Conservation (phyloP, 2,797 vertebrate species). For the Apogon hyalosoma region DNA sequence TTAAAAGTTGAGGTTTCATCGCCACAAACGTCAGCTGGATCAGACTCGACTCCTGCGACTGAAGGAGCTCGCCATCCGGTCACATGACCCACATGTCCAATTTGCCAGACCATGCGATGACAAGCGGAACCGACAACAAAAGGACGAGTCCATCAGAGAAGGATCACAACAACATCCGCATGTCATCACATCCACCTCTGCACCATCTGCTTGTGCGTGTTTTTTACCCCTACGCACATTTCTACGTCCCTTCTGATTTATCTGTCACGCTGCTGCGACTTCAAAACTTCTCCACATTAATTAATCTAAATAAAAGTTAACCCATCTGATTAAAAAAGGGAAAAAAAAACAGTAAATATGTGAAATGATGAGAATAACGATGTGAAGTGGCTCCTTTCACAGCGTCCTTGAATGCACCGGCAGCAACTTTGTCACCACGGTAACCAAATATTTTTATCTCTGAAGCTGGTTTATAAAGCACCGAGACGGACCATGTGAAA, state of each 20-base stretch:
- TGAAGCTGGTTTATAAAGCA: too few relatives aligned
- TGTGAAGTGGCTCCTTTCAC: background rate
- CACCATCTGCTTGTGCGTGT: too few relatives aligned
- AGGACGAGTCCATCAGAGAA: background rate
- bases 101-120: constrained; percentile 16
- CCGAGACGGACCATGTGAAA: too few relatives aligned
- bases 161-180: constrained; percentile 2
- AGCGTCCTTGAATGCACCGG: constrained; percentile 11
- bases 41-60: background rate
- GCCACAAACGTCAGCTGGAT: constrained; percentile 15
- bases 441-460: too few relatives aligned
- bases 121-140: constrained; percentile 6
- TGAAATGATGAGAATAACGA: background rate
- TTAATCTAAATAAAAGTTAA: too few relatives aligned
- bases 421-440: background rate
- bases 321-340: too few relatives aligned
- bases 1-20: too few relatives aligned
- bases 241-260: background rate
- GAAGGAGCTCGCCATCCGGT: constrained; percentile 1
- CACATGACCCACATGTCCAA: background rate
- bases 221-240: too few relatives aligned
- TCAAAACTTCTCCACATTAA: too few relatives aligned
- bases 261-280: too few relatives aligned
- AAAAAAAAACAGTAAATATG: background rate
- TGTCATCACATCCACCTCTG: background rate